Percentiles rank a stretch among this genome's conserved stretches.
Conservation (phyloP, 2,113 vertebrate genomes). For the Cottus gobio region DNA sequence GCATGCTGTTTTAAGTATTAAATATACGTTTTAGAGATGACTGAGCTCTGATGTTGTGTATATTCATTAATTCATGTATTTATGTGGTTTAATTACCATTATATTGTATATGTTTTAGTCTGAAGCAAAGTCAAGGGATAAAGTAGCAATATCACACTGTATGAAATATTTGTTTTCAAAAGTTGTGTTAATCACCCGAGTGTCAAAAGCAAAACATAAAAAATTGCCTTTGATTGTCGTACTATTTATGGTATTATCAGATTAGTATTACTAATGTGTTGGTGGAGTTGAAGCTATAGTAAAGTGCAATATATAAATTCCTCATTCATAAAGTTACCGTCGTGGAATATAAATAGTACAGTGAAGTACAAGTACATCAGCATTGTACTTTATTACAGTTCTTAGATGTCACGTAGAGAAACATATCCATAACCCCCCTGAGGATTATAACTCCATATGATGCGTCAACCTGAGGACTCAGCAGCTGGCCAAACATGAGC, state of each 20-base stretch:
- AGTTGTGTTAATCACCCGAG: neutral
- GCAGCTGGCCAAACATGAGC: conserved; percentile 13
- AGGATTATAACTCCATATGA: neutral
- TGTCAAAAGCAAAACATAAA: neutral
- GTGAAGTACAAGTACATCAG: neutral
- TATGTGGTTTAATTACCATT: neutral
- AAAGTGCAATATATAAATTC: neutral
- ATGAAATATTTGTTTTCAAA: neutral
- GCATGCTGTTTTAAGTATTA: neutral
- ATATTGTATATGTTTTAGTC: neutral
- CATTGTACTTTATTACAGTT: neutral
- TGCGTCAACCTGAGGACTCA: conserved; percentile 2
- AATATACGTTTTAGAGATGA: neutral
- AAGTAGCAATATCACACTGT: neutral
- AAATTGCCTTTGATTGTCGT: neutral
- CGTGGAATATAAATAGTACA: neutral
- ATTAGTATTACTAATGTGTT: neutral
- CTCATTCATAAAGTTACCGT: neutral
- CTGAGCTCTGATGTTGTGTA: neutral
- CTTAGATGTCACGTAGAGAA: neutral
- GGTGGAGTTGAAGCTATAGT: neutral
- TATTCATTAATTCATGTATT: neutral
- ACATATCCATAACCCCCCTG: neutral
- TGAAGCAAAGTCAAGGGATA: neutral
- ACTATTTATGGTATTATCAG: neutral